These are phyloP conservation scores for Masticophis lateralis DNA, from an alignment of 2,797 vertebrate genomes.

Conservation along the genomic window DNA sequence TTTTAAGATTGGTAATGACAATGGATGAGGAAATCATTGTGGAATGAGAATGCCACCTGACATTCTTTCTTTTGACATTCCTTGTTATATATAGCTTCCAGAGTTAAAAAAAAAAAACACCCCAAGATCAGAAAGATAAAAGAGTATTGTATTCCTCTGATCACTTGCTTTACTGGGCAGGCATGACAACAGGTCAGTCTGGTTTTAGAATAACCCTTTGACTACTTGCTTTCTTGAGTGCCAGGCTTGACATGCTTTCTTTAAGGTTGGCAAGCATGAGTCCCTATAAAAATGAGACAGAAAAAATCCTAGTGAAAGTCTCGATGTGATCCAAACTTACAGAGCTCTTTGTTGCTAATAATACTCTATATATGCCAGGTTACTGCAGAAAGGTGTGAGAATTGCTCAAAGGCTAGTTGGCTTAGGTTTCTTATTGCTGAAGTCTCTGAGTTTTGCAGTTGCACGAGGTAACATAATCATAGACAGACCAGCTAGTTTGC, in stretches of 20 bases:
- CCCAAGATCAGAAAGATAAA: background rate
- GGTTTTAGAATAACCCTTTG: background rate
- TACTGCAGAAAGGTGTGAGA: background rate
- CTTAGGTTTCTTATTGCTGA: background rate
- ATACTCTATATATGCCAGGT: background rate
- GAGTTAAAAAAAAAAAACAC: background rate
- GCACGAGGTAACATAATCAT: background rate
- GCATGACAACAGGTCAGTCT: background rate
- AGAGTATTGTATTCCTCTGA: background rate
- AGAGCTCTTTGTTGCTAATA: background rate
- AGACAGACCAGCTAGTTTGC: background rate
- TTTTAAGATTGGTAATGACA: background rate
- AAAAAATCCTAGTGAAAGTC: background rate
- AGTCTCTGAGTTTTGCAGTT: background rate
- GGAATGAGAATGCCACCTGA: background rate
- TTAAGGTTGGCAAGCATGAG: background rate
- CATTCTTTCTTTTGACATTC: background rate
- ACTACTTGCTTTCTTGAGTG: background rate
- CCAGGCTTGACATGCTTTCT: background rate
- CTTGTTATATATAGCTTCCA: background rate
- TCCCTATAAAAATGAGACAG: background rate
- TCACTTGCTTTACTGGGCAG: background rate
- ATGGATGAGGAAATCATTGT: background rate
- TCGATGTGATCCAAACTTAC: background rate
- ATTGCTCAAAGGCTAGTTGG: background rate